Conservation (phyloP, 2,888 invertebrate species). For the Poecilobothrus nobilitatus region DNA sequence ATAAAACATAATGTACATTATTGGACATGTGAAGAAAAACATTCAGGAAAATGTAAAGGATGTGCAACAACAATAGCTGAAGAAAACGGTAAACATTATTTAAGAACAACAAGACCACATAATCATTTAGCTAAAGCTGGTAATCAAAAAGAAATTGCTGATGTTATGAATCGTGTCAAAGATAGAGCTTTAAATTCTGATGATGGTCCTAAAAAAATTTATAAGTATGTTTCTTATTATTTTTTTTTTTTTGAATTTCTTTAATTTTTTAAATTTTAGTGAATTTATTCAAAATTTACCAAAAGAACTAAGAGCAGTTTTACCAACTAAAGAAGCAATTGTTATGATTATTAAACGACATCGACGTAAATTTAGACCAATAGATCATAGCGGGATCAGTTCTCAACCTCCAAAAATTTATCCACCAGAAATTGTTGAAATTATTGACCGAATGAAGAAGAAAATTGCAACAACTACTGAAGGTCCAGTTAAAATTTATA, state of each 20-base stretch:
- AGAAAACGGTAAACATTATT: conserved; percentile 5
- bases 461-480: conserved; percentile 6
- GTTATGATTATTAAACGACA: conserved; percentile 10
- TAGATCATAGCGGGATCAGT: conserved; percentile 1
- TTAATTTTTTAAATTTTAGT: neutral
- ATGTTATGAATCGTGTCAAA: conserved; percentile 8
- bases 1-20: conserved; percentile 10
- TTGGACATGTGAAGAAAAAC: conserved; percentile 9
- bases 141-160: conserved; percentile 7
- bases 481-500: conserved; percentile 8
- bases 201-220: conserved; percentile 9
- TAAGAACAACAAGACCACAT: conserved; percentile 5
- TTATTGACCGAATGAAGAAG: conserved; percentile 8
- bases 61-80: neutral
- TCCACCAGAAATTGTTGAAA: conserved; percentile 9
- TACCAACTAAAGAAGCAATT: neutral
- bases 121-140: conserved; percentile 11
- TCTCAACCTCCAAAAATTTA: conserved; percentile 3
- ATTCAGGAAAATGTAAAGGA: conserved; percentile 7
- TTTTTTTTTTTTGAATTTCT: too few species aligned
- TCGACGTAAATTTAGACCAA: conserved; percentile 7
- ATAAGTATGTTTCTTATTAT: neutral
- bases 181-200: neutral
- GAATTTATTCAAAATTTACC: conserved; percentile 7
- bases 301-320: conserved; percentile 7